Conservation (phyloP, 2,797 vertebrate species). For the Chloroceryle inda region DNA sequence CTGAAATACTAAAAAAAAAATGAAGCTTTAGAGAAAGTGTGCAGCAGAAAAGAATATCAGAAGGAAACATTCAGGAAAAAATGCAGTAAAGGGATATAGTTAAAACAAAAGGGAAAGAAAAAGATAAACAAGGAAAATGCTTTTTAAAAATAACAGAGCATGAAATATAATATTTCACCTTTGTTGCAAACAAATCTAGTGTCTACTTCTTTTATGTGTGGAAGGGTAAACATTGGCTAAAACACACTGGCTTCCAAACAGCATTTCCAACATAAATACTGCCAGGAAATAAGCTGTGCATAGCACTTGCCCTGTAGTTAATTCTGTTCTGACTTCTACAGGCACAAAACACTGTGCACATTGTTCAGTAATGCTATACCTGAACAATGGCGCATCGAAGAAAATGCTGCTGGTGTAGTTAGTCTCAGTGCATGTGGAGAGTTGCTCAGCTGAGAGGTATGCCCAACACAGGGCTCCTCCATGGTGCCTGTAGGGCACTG, state of each 20-base stretch:
- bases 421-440: accelerated
- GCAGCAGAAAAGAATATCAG: neutral
- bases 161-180: constrained; percentile 10
- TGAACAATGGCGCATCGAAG: neutral
- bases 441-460: accelerated
- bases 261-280: constrained; percentile 3
- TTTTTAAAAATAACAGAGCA: neutral
- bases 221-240: constrained; percentile 18
- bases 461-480: accelerated
- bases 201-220: neutral
- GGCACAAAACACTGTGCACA: neutral
- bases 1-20: neutral
- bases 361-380: neutral
- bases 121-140: constrained; percentile 17
- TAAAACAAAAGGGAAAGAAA: constrained; percentile 15
- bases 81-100: neutral
- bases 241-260: neutral
- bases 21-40: neutral
- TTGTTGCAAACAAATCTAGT: neutral
- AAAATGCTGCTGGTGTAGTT: accelerated
- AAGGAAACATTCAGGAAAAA: neutral
- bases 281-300: neutral
- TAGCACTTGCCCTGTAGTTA: neutral
- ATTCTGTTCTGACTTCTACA: neutral
- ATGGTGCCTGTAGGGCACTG: accelerated